Base-by-base conservation (phyloP, 2,888 invertebrate genomes). In the Malachius bipustulatus region DNA sequence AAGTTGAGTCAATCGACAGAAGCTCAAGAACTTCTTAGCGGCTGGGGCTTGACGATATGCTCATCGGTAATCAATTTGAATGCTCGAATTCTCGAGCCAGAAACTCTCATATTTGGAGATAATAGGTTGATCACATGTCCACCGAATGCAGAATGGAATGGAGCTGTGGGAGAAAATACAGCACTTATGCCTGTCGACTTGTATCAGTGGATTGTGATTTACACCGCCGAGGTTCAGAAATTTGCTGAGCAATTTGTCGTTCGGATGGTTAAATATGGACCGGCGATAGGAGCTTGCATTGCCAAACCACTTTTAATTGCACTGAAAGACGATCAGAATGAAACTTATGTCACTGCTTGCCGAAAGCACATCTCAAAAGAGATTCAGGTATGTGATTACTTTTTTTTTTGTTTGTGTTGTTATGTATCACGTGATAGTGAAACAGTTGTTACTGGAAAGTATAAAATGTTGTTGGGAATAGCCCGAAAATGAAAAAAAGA, bases 201-300 rank as follows among this genome's bases (percentile, higher is more conserved):
- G 6, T 46, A 60, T 3, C 68, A 70, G 34, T 94, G 93, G 93
- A 62, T 73, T 1, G 54, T 93, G 0, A 50, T 91, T 14, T 75
- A 69, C 54, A 74, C 75, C 0, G n/a, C n/a, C n/a, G n/a, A n/a
- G n/a, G n/a, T 66, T 67, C 10, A 66, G 69, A 40, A 84, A 91
- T 54, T 52, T 62, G 73, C 77, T 36, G 47, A 67, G 2, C 68
- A 71, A 0, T 71, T 69, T 10, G 46, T 71, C 8, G 44, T 51
- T 4, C 45, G 44, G 3, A 56, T 59, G 50, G 30, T 32, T 28
- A 65, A 70, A 1, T 67, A 71, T 39, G 70, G 75, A 16, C 64
- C 65, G 0, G 67, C 71, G 0, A 77, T 90, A 70, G 84, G 85
- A 2, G 81, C 90, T 44, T 56, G 55, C 4, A 69, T 85, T 0